These are phyloP conservation scores for Timema podura DNA, from an alignment of 2,888 invertebrate species.

Conservation along the genomic window DNA sequence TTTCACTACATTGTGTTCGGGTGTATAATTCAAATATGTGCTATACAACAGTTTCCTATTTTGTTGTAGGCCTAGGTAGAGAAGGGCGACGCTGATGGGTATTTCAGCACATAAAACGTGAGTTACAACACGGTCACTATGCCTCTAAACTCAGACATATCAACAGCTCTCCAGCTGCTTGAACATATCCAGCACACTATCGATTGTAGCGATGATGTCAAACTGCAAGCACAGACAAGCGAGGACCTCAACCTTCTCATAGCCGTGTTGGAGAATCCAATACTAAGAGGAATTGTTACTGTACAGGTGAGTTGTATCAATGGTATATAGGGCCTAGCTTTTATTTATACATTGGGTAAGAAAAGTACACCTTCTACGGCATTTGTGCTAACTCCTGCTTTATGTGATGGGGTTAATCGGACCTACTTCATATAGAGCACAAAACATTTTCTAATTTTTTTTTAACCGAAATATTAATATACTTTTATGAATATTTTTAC, in stretches of 20 bases:
- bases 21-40: too few species aligned
- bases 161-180: conserved; percentile 81
- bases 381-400: too few species aligned
- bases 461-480: too few species aligned
- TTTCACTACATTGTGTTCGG: too few species aligned
- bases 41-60: too few species aligned
- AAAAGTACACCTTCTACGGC: background rate
- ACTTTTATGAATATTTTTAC: too few species aligned
- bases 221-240: conserved; percentile 67
- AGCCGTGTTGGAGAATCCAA: conserved; percentile 79
- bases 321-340: background rate
- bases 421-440: too few species aligned
- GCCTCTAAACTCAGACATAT: conserved; percentile 59
- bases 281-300: conserved; percentile 83
- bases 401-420: too few species aligned
- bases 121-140: conserved; percentile 4
- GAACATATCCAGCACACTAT: conserved; percentile 84
- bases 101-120: too few species aligned
- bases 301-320: conserved; percentile 48
- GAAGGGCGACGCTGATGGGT: too few species aligned
- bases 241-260: conserved; percentile 80
- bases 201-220: conserved; percentile 78
- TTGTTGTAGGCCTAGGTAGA: too few species aligned
- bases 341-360: background rate
- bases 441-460: too few species aligned